Evolutionary conservation across 2,888 invertebrate species (phyloP).

Genomic region (Cheilosia vernalis): DNA sequence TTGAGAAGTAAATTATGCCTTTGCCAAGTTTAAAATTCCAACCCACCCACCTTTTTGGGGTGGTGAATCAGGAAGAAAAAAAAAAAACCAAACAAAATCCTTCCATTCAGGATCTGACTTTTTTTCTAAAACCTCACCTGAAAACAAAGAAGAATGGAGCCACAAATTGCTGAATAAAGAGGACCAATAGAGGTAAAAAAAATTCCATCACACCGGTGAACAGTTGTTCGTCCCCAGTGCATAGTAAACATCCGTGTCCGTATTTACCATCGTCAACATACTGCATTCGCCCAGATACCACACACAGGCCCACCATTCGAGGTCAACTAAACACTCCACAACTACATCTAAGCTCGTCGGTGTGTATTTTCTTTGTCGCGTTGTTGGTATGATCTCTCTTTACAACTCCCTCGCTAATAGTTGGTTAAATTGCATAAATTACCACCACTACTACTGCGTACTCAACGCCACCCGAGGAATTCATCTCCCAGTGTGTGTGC

Average conservation of each 20-base stretch:
- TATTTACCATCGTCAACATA: slow-evolving; percentile 36
- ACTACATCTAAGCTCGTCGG: neutral
- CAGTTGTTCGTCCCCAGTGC: neutral
- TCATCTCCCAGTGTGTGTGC: slow-evolving; percentile 13
- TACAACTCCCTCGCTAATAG: slow-evolving; percentile 46
- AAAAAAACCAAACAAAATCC: neutral
- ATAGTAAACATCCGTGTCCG: slow-evolving; percentile 33
- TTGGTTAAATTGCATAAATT: slow-evolving; percentile 27
- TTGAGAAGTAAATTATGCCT: slow-evolving; percentile 23
- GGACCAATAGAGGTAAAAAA: neutral
- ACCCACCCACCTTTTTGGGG: neutral
- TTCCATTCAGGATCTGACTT: slow-evolving; percentile 39
- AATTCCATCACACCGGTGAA: slow-evolving; percentile 12
- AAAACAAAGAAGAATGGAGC: slow-evolving; percentile 35
- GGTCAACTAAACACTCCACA: slow-evolving; percentile 33
- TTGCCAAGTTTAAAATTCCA: slow-evolving; percentile 29
- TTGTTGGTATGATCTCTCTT: slow-evolving; percentile 51
- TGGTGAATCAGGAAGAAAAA: neutral
- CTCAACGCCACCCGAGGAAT: neutral
- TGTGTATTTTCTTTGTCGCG: slow-evolving; percentile 12
- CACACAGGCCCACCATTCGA: slow-evolving; percentile 33
- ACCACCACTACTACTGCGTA: neutral
- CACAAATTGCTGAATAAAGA: slow-evolving; percentile 43
- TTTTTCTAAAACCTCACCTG: slow-evolving; percentile 24
- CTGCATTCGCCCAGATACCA: slow-evolving; percentile 21